Evolutionary conservation across 1,140 invertebrate species (phyloP), one percentile per base, ranked within the genome.

Genomic region (Macrobrachium nipponense): DNA sequence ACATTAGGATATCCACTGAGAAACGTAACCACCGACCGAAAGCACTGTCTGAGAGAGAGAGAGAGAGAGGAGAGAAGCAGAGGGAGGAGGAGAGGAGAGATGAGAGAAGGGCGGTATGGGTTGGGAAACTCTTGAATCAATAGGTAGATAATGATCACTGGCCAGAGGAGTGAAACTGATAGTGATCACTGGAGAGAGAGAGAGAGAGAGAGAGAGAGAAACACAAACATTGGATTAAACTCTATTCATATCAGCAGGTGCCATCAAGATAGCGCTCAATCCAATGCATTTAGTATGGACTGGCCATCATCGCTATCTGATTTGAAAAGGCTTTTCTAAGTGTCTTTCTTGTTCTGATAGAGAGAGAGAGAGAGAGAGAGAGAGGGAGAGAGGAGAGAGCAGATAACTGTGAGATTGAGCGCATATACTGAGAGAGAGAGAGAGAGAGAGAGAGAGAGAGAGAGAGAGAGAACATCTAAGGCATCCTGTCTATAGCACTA

Each of bases 151-250:
- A 66, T 12, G 14, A 66, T 23, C 27, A 23, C 7, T 8, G n/a
- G 64, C n/a, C 64, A 12, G 7, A 20, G 64, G n/a, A 66, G 14
- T 66, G n/a, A 36, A 36, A 36, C 27, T 36, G 27, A 36, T 36
- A 36, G 4, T 36, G 27, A 36, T 36, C 27, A 36, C 27, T 15
- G 20, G 68, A 72, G 68, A 72, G 68, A 72, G 68, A 72, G 68
- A 72, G 68, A 72, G 68, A 72, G 68, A 72, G 66, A 70, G 66
- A 70, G 66, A 70, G 66, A 70, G 66, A 70, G 66, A 70, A 10
- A 11, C 20, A 70, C 20, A 70, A 36, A 70, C 20, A 70, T 20
- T 20, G 43, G 14, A 72, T 12, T 43, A 2, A 17, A 17, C 5
- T 64, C 5, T 17, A 17, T 20, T 20, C 5, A 17, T 18, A 72